Conservation (phyloP, 2,888 invertebrate species). For the Torymus aiolomorphi region DNA sequence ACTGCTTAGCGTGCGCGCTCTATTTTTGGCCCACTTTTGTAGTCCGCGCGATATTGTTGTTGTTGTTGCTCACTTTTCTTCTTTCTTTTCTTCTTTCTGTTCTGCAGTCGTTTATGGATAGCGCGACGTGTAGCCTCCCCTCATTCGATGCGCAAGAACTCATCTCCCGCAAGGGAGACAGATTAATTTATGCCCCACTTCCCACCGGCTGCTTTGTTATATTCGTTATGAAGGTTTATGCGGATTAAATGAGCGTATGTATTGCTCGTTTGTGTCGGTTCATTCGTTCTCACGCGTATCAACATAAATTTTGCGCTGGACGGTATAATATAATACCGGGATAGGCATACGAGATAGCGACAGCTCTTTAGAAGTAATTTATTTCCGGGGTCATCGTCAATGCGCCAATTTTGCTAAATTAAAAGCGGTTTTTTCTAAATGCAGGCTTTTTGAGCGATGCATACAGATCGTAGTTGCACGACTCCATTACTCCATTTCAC, state of each 20-base stretch:
- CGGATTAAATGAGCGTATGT: constrained; percentile 12
- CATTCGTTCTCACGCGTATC: too few relatives aligned
- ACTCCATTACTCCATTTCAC: too few relatives aligned
- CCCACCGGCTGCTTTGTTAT: neutral
- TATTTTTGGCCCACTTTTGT: constrained; percentile 50
- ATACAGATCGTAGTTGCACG: too few relatives aligned
- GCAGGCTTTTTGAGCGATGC: too few relatives aligned
- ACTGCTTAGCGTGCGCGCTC: constrained; percentile 22
- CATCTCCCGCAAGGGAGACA: too few relatives aligned
- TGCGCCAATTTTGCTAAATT: too few relatives aligned
- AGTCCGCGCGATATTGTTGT: constrained; percentile 8
- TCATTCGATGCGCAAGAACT: constrained; percentile 18
- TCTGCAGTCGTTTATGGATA: constrained; percentile 25
- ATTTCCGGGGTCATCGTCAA: too few relatives aligned
- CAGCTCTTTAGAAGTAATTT: too few relatives aligned
- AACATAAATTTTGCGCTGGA: too few relatives aligned
- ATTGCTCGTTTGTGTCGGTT: neutral
- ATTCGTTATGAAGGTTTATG: constrained; percentile 17
- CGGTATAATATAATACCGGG: too few relatives aligned
- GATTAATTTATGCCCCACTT: constrained; percentile 53
- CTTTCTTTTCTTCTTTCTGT: constrained; percentile 8
- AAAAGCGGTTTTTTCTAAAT: too few relatives aligned
- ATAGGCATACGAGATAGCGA: too few relatives aligned
- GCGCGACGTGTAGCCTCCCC: neutral
- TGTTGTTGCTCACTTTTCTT: neutral